Evolutionary conservation across 1,140 invertebrate species (phyloP).

Genomic region (Leptopilina clavipes): DNA sequence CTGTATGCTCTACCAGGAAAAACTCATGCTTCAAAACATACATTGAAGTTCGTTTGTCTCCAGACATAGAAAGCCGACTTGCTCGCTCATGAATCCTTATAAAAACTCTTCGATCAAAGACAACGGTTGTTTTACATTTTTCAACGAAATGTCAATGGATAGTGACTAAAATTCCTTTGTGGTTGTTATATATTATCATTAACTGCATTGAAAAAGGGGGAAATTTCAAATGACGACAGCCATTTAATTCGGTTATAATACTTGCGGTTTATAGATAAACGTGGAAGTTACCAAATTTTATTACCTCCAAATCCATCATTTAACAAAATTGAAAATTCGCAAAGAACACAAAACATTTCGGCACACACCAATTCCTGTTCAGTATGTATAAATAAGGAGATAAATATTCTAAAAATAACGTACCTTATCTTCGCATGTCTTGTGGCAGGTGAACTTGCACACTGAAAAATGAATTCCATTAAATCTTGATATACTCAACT

Average conservation of each 20-base stretch:
- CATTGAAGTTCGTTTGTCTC: neutral
- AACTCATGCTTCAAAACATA: constrained; percentile 1
- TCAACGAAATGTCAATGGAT: neutral
- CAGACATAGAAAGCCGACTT: neutral
- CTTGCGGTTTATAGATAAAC: too few species aligned
- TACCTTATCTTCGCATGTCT: constrained; percentile 85
- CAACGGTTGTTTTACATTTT: neutral
- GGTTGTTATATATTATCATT: too few species aligned
- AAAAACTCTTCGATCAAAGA: neutral
- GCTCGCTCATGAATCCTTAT: neutral
- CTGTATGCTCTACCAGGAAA: neutral
- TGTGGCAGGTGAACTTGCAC: constrained; percentile 87
- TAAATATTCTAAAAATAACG: constrained; percentile 23
- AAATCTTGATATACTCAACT: neutral
- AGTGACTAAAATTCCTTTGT: too few species aligned
- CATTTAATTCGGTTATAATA: too few species aligned
- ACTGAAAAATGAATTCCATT: constrained; percentile 76
- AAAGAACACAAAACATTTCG: too few species aligned
- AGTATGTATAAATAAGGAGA: neutral
- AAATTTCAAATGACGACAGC: neutral
- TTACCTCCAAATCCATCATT: too few species aligned
- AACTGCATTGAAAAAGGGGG: neutral
- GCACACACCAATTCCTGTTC: too few species aligned
- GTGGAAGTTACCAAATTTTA: too few species aligned
- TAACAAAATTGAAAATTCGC: too few species aligned